These are phyloP conservation scores for Peromyscus melanophrys DNA, from an alignment of 2,797 vertebrate genomes.

Conservation along the genomic window DNA sequence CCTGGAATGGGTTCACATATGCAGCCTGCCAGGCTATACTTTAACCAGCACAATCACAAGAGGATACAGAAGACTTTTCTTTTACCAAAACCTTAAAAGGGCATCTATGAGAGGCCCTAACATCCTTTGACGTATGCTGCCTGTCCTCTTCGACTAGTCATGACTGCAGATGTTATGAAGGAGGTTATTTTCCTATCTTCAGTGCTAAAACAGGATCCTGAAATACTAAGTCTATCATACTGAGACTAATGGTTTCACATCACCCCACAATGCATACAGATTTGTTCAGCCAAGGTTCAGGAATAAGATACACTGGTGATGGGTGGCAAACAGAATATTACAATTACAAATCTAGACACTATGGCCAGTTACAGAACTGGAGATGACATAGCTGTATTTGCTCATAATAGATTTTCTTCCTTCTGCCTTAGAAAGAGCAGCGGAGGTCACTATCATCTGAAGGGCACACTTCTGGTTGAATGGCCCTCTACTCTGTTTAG, in stretches of 20 bases:
- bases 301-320: background rate
- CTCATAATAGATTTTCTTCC: background rate
- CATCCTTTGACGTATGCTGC: background rate
- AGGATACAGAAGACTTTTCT: background rate
- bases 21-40: background rate
- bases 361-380: background rate
- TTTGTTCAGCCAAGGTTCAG: background rate
- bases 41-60: background rate
- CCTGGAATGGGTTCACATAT: background rate
- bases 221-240: background rate
- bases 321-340: background rate
- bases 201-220: background rate
- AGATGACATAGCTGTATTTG: background rate
- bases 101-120: background rate
- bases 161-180: background rate
- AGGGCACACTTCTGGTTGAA: background rate
- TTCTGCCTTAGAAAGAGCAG: background rate
- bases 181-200: background rate
- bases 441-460: background rate
- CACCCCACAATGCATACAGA: background rate
- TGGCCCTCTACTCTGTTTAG: background rate
- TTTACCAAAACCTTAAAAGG: constrained; percentile 1
- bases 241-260: background rate
- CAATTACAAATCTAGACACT: background rate
- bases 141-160: background rate